Evolutionary conservation across 2,113 vertebrate genomes (phyloP), one percentile per base, ranked within the genome.

Genomic region (Odocoileus virginianus): DNA sequence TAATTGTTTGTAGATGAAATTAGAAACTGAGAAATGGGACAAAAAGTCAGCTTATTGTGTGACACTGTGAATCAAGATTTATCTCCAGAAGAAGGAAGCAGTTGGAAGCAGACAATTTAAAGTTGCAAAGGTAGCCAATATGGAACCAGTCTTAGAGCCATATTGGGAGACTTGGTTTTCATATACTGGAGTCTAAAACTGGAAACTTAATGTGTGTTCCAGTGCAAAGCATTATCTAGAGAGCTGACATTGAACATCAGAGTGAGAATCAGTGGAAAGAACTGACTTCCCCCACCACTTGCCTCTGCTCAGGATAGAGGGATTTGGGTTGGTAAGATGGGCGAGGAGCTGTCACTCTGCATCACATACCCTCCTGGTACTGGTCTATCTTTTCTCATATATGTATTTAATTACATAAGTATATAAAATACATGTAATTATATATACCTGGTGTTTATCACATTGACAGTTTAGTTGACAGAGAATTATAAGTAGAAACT

Each of bases 341-440:
- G 4, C 0, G 1, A 13, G 21, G 27, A 15, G 1, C 43, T 43
- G 50, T 40, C 28, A 0, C 13, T 36, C 7, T 36, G 52, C 16
- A 23, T 57, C 21, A 45, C n/a, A 13, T 33, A 23, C 55, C 3
- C 33, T 50, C 36, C 5, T 36, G 9, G 10, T 11, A 47, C 4
- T 57, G 16, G 78, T 89, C 36, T 40, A 3, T 89, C 58, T 91
- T 36, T 76, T 76, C 58, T 33, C n/a, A 19, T 36, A 64, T 21
- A 28, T 61, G 5, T 50, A 23, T 85, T 55, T 86, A 82, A 81
- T 82, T 83, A 61, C 36, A 19, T 50, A 67, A 23, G 10, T 25
- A 25, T 30, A n/a, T 67, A 30, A 71, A 78, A 30, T 64, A 12
- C 5, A 12, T 55, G 13, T 45, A 64, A 86, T 60, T 85, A 27